Base-by-base conservation (phyloP, 2,888 invertebrate genomes). In the Phrixothrix hirtus region DNA sequence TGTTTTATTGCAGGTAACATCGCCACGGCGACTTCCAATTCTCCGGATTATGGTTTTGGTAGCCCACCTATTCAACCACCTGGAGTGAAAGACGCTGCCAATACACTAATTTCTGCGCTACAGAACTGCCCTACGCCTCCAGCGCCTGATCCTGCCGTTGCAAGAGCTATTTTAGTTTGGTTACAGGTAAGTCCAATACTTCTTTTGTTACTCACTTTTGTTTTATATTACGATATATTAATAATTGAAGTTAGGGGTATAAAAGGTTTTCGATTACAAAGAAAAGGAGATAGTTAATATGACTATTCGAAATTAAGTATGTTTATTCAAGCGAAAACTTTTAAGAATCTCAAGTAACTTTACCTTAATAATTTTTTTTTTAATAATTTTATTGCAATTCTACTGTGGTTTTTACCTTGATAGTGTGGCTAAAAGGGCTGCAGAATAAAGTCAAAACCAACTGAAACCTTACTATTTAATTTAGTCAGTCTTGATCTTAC, bases 141-240 rank as follows among this genome's bases (percentile, higher is more conserved):
- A 2, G 83, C 84, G 5, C 87, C 86, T 0, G 87, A 87, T 72
- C 80, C 83, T 67, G 81, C 81, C 64, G 82, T 85, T 39, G 79
- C 81, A 60, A 83, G 84, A 71, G 80, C 84, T 55, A 81, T 88
- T 57, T 72, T 86, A 47, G 78, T 84, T 45, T 88, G 88, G 88
- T 77, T 88, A 60, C 73, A 75, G 74, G 75, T 75, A 61, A 65
- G 64, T 43, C 21, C 13, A 5, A 1, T 26, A 26, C 13, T 38
- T 25, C 10, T 10, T 9, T 11, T 36, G 11, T 21, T 3, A 21
- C 9, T 27, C 9, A 7, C n/a, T 10, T 27, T 27, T 27, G 27
- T 2, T 27, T 27, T 2, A 2, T 27, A 27, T 27, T 2, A 5
- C 9, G 9, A 27, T 21, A 21, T 7, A 21, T 5, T 21, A 5